phyloP scores from a whole-genome alignment of 2,113 vertebrate species.

The Odocoileus virginianus region DNA sequence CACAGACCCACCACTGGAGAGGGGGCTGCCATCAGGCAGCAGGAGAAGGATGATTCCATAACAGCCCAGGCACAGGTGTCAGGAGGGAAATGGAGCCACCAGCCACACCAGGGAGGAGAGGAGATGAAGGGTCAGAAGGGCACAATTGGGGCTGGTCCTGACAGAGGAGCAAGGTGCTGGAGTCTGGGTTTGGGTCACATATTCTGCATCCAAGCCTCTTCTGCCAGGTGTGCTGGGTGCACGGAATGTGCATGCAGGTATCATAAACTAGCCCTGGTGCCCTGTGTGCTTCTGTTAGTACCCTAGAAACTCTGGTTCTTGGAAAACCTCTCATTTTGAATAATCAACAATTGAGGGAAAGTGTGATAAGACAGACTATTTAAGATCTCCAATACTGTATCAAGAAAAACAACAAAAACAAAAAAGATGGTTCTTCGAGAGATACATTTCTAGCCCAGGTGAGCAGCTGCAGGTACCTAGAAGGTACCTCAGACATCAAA shows the following conservation, averaged over 20 bases:
- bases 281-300: no score
- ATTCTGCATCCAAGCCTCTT: not conserved
- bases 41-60: not conserved
- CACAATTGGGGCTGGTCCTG: not conserved
- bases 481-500: not conserved
- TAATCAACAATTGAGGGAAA: not conserved
- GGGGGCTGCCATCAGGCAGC: not conserved
- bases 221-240: not conserved
- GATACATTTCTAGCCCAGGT: not conserved
- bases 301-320: not conserved
- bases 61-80: not conserved
- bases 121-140: not conserved
- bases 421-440: not conserved
- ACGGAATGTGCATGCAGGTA: rapidly evolving
- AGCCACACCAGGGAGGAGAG: not conserved
- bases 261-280: not conserved
- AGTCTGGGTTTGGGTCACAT: not conserved
- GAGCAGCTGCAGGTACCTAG: not conserved
- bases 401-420: not conserved
- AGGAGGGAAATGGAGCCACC: not conserved
- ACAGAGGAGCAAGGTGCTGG: not conserved
- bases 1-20: not conserved
- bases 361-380: not conserved
- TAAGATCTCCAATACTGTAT: not conserved
- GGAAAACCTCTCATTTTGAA: not conserved